These are phyloP conservation scores for Leuciscus idus DNA, from an alignment of 2,113 vertebrate genomes.

Conservation along the genomic window DNA sequence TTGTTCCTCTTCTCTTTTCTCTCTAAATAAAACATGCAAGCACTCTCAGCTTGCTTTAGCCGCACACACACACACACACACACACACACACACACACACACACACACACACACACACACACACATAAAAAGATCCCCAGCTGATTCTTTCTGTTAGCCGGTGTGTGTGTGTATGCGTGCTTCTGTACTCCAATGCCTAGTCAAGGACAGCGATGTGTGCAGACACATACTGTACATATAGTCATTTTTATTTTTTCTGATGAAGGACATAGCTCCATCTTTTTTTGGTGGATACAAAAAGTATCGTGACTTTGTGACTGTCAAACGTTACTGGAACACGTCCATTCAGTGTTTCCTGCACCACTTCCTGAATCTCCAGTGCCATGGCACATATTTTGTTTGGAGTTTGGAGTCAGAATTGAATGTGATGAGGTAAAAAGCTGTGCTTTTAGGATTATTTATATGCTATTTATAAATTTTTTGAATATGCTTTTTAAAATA, in stretches of 20 bases:
- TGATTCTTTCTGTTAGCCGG: slow-evolving; percentile 9
- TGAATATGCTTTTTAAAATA: not conserved
- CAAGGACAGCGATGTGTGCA: not conserved
- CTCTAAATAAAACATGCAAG: slow-evolving; percentile 16
- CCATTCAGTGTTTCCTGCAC: not conserved
- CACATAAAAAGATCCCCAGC: not conserved
- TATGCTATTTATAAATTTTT: not conserved
- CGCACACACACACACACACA: not conserved
- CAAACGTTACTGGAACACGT: not conserved
- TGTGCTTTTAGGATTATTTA: not conserved
- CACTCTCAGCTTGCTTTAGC: slow-evolving; percentile 17
- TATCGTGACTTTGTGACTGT: not conserved
- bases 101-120: too few relatives aligned
- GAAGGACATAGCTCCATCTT: not conserved
- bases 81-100: too few relatives aligned
- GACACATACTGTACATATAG: not conserved
- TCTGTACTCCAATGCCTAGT: not conserved
- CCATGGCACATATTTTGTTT: too few relatives aligned
- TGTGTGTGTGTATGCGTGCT: not conserved
- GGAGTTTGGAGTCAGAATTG: not conserved
- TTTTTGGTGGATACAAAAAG: not conserved
- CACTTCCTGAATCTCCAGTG: too few relatives aligned
- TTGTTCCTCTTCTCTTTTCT: slow-evolving; percentile 12
- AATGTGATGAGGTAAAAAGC: too few relatives aligned
- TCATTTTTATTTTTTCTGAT: not conserved